A percentile compares a stretch with the other conserved stretches of the same genome.
Conservation (phyloP, 2,888 invertebrate genomes). For the Caenorhabditis sp. region DNA sequence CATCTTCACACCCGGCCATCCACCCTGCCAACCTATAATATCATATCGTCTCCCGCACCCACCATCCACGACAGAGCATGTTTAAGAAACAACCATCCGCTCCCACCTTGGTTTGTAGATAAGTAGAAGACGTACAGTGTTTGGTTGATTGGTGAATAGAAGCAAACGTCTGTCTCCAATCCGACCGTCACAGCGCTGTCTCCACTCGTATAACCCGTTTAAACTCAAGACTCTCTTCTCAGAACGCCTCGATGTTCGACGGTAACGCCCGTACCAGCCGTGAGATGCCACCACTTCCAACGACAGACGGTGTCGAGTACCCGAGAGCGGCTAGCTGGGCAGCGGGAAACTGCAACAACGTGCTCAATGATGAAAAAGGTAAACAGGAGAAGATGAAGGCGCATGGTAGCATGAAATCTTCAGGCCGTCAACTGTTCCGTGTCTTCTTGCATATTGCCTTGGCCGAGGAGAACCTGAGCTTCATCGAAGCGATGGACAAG, state of each 20-base stretch:
- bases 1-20: constrained; percentile 8
- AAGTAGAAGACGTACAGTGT: background rate
- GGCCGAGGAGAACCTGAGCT: constrained; percentile 81
- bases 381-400: no score
- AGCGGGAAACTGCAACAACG: constrained; percentile 75
- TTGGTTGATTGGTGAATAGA: no score
- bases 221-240: no score
- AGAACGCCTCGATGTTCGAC: constrained; percentile 68
- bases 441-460: constrained; percentile 81
- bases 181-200: no score
- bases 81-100: constrained; percentile 29
- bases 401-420: constrained; percentile 25
- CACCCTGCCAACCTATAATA: background rate
- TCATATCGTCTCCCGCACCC: constrained; percentile 3
- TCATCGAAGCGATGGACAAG: constrained; percentile 79
- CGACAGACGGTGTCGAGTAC: constrained; percentile 77
- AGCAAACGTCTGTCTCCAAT: no score
- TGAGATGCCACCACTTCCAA: constrained; percentile 64
- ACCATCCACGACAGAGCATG: constrained; percentile 22
- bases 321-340: constrained; percentile 81
- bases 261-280: constrained; percentile 55
- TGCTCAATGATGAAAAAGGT: constrained; percentile 80
- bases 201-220: no score
- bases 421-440: constrained; percentile 80
- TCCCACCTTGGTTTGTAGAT: constrained; percentile 34